phyloP scores from a whole-genome alignment of 2,113 vertebrate genomes.

The Oxyura jamaicensis region DNA sequence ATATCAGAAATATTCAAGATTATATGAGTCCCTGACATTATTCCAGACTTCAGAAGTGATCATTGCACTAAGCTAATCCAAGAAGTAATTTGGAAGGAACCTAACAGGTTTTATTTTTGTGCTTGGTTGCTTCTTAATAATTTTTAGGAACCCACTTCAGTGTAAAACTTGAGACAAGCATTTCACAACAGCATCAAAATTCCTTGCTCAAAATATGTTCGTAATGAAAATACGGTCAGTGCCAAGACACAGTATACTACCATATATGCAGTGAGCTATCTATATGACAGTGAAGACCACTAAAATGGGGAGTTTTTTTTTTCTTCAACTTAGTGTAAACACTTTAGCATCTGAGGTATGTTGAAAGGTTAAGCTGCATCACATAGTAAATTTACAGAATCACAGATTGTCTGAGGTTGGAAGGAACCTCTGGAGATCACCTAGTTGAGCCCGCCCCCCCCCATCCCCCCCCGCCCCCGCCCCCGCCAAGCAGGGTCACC shows the following conservation, averaged over 20 bases:
- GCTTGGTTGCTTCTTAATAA: background rate
- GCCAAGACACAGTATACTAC: background rate
- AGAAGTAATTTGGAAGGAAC: background rate
- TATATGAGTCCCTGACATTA: background rate
- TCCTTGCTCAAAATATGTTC: background rate
- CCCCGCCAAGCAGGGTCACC: too few species aligned
- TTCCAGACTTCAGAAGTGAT: background rate
- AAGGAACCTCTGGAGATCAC: too few species aligned
- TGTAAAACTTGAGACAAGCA: background rate
- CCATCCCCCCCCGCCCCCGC: too few species aligned
- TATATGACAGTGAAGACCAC: background rate
- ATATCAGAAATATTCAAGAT: background rate
- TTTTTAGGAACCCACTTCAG: background rate
- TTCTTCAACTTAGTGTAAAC: background rate
- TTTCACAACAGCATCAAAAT: background rate
- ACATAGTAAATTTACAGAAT: background rate
- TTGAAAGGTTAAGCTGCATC: background rate
- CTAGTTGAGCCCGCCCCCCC: too few species aligned
- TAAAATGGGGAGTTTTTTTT: rapidly evolving
- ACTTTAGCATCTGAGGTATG: background rate
- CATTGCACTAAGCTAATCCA: background rate
- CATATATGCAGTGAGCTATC: background rate
- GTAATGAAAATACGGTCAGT: background rate
- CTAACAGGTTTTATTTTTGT: slow-evolving; percentile 18
- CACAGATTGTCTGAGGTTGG: too few species aligned